Percentiles rank a stretch among this genome's conserved stretches.
Evolutionary conservation across 2,888 invertebrate species (phyloP).

Genomic region (Aromia moschata): DNA sequence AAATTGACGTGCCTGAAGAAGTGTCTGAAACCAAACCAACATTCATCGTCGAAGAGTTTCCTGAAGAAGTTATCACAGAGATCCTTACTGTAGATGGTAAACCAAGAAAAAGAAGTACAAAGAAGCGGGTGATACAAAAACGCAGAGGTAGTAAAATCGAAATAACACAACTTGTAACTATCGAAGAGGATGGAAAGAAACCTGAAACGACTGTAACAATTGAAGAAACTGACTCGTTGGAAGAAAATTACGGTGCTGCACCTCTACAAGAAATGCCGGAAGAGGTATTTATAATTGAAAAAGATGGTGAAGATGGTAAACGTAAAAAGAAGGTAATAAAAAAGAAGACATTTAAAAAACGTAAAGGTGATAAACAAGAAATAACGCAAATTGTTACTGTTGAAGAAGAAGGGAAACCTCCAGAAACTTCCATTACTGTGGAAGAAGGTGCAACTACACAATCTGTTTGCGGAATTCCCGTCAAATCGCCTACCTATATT

Average conservation of each 20-base stretch:
- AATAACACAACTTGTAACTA: conserved; percentile 52
- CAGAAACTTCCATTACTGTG: conserved; percentile 47
- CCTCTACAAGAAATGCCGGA: conserved; percentile 49
- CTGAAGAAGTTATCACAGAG: conserved; percentile 51
- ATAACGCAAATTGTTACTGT: conserved; percentile 52
- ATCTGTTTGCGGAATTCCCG: background rate
- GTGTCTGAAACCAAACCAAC: conserved; percentile 55
- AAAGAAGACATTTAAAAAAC: conserved; percentile 56
- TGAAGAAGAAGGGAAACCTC: conserved; percentile 51
- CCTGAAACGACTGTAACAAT: conserved; percentile 52
- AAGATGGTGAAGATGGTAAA: conserved; percentile 55
- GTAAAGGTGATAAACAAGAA: conserved; percentile 54
- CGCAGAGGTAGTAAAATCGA: conserved; percentile 56
- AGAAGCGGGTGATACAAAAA: conserved; percentile 50
- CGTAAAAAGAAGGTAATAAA: conserved; percentile 51
- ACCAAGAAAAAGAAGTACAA: conserved; percentile 52
- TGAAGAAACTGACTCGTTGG: conserved; percentile 43
- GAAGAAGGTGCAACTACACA: conserved; percentile 24
- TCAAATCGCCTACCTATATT: conserved; percentile 11
- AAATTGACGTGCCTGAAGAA: conserved; percentile 46
- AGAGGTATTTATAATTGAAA: conserved; percentile 49
- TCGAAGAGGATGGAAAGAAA: conserved; percentile 55
- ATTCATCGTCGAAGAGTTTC: conserved; percentile 51
- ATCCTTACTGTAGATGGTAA: conserved; percentile 56
- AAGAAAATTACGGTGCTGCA: conserved; percentile 45